A percentile compares a stretch with the other conserved stretches of the same genome.
Evolutionary conservation across 2,797 vertebrate species (phyloP).

Genomic region (Natrix natrix): DNA sequence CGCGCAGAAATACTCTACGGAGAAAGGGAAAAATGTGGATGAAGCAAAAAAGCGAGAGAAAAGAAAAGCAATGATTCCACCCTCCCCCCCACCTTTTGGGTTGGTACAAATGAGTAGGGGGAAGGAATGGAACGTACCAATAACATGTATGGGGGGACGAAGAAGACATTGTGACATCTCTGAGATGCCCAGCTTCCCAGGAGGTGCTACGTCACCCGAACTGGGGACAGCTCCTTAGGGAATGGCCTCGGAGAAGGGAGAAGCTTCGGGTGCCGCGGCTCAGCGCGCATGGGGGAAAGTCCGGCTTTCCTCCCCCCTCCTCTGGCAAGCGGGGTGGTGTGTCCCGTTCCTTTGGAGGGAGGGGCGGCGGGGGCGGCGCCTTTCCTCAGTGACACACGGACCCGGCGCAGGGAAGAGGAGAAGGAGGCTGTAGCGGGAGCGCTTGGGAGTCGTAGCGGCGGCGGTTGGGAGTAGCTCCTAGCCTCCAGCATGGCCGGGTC

Average conservation of each 20-base stretch:
- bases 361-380: slow-evolving; percentile 47
- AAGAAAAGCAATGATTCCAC: neutral
- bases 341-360: slow-evolving; percentile 53
- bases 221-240: too few relatives aligned
- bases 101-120: slow-evolving; percentile 16
- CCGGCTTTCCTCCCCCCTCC: neutral
- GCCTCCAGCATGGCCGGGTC: slow-evolving; percentile 53
- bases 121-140: slow-evolving; percentile 52
- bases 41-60: neutral
- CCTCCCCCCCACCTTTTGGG: neutral
- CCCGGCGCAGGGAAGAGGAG: slow-evolving; percentile 43
- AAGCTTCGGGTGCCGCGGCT: neutral
- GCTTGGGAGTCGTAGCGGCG: slow-evolving; percentile 19
- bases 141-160: neutral
- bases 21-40: neutral
- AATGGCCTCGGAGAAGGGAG: neutral
- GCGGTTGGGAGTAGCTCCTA: slow-evolving; percentile 30
- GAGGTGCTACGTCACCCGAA: neutral
- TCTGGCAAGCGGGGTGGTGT: slow-evolving; percentile 48
- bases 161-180: neutral
- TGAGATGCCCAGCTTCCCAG: accelerated
- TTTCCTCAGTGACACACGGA: slow-evolving; percentile 50
- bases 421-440: neutral
- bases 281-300: neutral
- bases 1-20: neutral